These are phyloP conservation scores for Helleia helle DNA, from an alignment of 2,888 invertebrate genomes.

Conservation along the genomic window DNA sequence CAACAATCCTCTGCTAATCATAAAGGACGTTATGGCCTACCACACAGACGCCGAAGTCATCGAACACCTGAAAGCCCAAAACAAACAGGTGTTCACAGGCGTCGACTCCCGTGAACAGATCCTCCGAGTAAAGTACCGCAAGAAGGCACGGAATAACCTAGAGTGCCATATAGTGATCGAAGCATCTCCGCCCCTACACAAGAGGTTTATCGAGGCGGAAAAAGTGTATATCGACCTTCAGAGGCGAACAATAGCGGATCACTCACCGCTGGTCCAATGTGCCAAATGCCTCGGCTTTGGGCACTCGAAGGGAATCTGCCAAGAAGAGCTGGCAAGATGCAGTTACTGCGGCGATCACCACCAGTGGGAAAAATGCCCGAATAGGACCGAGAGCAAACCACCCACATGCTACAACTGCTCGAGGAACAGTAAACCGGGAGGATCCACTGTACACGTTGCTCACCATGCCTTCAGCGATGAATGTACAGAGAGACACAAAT, in stretches of 20 bases:
- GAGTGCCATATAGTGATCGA: constrained; percentile 21
- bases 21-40: constrained; percentile 14
- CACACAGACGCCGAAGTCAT: too few relatives aligned
- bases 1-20: constrained; percentile 10
- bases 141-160: constrained; percentile 20
- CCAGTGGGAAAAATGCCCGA: not conserved
- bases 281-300: constrained; percentile 15
- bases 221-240: constrained; percentile 19
- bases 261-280: constrained; percentile 20
- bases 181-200: constrained; percentile 17
- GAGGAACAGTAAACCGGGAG: too few relatives aligned
- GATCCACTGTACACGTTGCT: too few relatives aligned
- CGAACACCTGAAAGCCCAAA: too few relatives aligned
- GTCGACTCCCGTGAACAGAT: constrained; percentile 4
- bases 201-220: constrained; percentile 13
- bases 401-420: too few relatives aligned
- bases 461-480: too few relatives aligned
- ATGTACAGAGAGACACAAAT: too few relatives aligned
- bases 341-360: not conserved
- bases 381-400: too few relatives aligned
- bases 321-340: not conserved
- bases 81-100: constrained; percentile 7
- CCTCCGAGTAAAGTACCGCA: constrained; percentile 18
- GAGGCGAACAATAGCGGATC: constrained; percentile 13
- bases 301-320: not conserved